These are phyloP conservation scores for Heliconius congener DNA, from an alignment of 1,140 invertebrate species.

Conservation along the genomic window DNA sequence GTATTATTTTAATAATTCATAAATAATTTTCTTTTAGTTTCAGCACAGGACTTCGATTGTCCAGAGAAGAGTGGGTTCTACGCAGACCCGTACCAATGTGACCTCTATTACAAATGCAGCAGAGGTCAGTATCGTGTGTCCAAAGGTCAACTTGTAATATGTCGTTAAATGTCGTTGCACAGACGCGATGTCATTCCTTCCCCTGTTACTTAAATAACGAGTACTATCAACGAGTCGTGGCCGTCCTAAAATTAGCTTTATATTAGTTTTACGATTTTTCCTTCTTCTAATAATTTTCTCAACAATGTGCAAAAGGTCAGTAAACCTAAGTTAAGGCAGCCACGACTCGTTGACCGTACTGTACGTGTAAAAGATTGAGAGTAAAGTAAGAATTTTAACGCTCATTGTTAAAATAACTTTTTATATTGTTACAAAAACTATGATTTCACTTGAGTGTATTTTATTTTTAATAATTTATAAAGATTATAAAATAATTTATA, in stretches of 20 bases:
- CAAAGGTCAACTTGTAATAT: slow-evolving; percentile 51
- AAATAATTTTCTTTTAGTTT: slow-evolving; percentile 59
- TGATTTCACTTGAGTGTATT: no score
- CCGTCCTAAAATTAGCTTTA: no score
- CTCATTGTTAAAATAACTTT: not conserved
- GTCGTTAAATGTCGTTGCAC: slow-evolving; percentile 47
- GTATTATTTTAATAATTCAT: no score
- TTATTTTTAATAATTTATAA: no score
- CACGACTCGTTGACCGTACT: no score
- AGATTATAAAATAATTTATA: no score
- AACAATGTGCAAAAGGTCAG: no score
- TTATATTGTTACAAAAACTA: not conserved
- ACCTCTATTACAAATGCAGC: slow-evolving; percentile 90
- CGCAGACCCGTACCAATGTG: slow-evolving; percentile 89
- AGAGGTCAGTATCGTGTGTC: slow-evolving; percentile 81
- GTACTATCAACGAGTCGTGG: not conserved
- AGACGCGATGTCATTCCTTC: slow-evolving; percentile 8
- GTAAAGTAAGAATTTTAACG: not conserved
- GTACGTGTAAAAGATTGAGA: not conserved
- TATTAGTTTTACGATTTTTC: no score
- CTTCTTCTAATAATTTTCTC: no score
- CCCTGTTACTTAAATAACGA: not conserved
- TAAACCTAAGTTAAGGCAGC: no score
- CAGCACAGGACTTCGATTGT: slow-evolving; percentile 84
- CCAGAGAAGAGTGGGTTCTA: slow-evolving; percentile 89